A percentile compares a stretch with the other conserved stretches of the same genome.
These are phyloP conservation scores for Hirundo rustica DNA, from an alignment of 2,797 vertebrate genomes.

Conservation along the genomic window DNA sequence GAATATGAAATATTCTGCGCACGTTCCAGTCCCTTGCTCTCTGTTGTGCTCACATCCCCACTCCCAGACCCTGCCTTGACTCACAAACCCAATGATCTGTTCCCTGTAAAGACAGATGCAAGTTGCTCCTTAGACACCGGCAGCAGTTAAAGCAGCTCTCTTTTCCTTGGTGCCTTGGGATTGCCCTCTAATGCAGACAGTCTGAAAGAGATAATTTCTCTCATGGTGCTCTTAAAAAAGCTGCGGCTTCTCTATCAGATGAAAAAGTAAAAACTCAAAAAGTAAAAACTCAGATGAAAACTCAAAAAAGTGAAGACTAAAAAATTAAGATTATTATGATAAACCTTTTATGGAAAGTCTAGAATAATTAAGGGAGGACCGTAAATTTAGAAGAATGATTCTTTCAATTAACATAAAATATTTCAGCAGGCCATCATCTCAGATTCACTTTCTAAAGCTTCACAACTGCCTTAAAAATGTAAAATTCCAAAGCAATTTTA, in stretches of 20 bases:
- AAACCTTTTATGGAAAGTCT: background rate
- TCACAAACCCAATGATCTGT: background rate
- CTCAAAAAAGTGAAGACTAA: background rate
- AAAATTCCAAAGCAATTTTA: constrained; percentile 16
- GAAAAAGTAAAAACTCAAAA: background rate
- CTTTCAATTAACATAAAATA: background rate
- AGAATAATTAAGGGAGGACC: background rate
- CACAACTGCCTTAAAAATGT: background rate
- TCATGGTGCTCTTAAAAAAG: background rate
- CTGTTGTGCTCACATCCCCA: fast-evolving
- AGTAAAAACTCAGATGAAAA: background rate
- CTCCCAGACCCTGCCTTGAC: background rate
- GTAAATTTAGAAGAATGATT: background rate
- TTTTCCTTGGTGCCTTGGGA: background rate
- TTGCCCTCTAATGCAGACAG: background rate
- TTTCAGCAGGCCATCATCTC: background rate
- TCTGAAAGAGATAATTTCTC: background rate
- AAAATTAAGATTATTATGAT: constrained; percentile 4
- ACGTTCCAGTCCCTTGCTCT: background rate
- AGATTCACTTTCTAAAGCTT: constrained; percentile 4
- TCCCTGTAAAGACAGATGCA: background rate
- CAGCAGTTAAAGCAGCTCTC: background rate
- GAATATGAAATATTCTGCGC: background rate
- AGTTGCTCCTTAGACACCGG: background rate
- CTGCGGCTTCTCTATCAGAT: background rate